Percentiles rank a stretch among this genome's conserved stretches.
These are phyloP conservation scores for Phylloscopus trochiloides DNA, from an alignment of 2,113 vertebrate species.

Conservation along the genomic window DNA sequence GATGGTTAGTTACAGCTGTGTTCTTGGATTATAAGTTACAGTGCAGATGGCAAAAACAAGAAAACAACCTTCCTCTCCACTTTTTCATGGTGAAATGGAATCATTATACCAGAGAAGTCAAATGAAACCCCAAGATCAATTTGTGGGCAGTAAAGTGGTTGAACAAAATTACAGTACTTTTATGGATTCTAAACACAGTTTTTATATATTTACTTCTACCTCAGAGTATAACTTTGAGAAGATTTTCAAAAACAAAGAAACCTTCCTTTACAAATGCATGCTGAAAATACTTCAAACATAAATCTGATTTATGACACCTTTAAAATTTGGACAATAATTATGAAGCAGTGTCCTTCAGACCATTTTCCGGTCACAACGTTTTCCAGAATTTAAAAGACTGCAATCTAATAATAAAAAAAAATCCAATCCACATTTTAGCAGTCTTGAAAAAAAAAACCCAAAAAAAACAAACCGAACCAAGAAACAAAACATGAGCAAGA, in stretches of 20 bases:
- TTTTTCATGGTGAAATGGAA: not conserved
- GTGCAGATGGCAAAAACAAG: constrained; percentile 8
- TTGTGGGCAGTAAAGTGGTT: not conserved
- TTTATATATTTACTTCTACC: constrained; percentile 34
- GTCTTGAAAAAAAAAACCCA: not conserved
- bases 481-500: not conserved
- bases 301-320: not conserved
- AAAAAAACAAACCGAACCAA: no score
- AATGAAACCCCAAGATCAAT: not conserved
- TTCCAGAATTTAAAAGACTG: not conserved
- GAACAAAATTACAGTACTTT: constrained; percentile 53
- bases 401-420: not conserved
- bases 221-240: constrained; percentile 19
- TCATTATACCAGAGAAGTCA: constrained; percentile 11
- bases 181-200: constrained; percentile 24
- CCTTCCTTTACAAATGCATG: not conserved
- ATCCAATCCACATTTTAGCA: not conserved
- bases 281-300: constrained; percentile 12
- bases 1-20: not conserved
- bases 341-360: not conserved
- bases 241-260: constrained; percentile 2
- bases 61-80: not conserved
- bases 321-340: not conserved
- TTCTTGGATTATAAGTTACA: constrained; percentile 34
- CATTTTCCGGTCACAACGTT: not conserved